Evolutionary conservation across 2,113 vertebrate genomes (phyloP).

Genomic region (Capra hircus): DNA sequence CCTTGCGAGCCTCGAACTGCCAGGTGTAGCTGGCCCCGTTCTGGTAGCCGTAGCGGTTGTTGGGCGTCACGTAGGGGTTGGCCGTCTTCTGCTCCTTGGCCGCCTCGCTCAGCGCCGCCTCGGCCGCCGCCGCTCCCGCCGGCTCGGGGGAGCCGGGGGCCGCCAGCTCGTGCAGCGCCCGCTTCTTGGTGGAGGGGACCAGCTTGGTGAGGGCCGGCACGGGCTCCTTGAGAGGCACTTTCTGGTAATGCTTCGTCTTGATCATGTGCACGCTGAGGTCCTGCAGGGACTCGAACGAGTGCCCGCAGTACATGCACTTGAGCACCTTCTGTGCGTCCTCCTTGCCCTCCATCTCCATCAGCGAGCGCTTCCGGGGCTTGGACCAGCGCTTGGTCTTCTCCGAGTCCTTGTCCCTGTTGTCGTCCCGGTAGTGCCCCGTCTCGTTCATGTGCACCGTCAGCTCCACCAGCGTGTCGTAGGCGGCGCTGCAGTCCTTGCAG

Average conservation of each 20-base stretch:
- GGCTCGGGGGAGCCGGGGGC: constrained; percentile 95
- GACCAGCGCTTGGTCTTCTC: constrained; percentile 96
- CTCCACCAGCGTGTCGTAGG: constrained; percentile 97
- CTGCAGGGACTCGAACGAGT: constrained; percentile 98
- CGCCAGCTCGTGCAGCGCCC: constrained; percentile 92
- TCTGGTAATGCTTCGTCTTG: constrained; percentile 99
- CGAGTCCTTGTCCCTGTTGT: constrained; percentile 95
- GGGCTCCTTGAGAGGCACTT: constrained; percentile 99
- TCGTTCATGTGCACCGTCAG: constrained; percentile 99
- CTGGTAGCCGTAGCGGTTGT: constrained; percentile 99
- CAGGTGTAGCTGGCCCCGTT: constrained; percentile 99
- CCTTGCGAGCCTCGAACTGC: constrained; percentile 99
- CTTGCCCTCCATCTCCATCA: constrained; percentile 99
- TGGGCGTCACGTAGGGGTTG: constrained; percentile 97
- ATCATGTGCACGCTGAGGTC: constrained; percentile 99
- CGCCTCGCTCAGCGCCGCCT: constrained; percentile 84
- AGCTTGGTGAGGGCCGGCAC: constrained; percentile 96
- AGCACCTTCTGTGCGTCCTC: constrained; percentile 99
- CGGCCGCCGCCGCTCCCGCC: constrained; percentile 81
- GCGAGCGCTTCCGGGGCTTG: constrained; percentile 96
- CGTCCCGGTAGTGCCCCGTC: constrained; percentile 97
- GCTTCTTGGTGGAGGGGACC: constrained; percentile 96
- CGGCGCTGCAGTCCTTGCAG: constrained; percentile 98
- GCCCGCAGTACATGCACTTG: constrained; percentile 99
- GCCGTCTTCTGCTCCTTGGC: constrained; percentile 93